Evolutionary conservation across 92 coral and sea anemone genomes (phyloP).

Genomic region (Zoanthus solanderi): DNA sequence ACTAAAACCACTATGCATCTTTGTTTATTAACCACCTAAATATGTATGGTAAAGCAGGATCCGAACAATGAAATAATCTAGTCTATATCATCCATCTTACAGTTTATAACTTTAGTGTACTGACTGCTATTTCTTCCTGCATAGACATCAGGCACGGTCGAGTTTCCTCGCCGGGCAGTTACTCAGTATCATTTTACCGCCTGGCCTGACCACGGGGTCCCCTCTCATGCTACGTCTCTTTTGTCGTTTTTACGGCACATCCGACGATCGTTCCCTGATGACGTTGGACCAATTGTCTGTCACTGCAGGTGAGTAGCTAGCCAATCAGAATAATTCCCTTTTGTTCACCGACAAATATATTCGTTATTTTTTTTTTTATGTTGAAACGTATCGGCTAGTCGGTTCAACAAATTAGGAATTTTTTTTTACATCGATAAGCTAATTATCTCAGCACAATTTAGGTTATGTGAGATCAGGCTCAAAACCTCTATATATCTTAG

Average conservation of each 20-base stretch:
- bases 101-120: not conserved
- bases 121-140: not conserved
- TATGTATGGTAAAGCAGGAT: too few species aligned
- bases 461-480: too few species aligned
- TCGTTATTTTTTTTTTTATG: too few species aligned
- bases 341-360: not conserved
- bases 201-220: conserved; percentile 96
- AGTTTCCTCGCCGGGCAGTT: conserved; percentile 76
- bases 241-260: conserved; percentile 80
- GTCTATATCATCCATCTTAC: not conserved
- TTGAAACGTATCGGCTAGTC: too few species aligned
- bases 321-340: not conserved
- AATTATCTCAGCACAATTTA: too few species aligned
- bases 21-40: too few species aligned
- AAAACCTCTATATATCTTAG: too few species aligned
- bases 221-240: conserved; percentile 88
- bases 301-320: conserved; percentile 77
- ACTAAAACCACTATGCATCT: too few species aligned
- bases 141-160: conserved; percentile 67
- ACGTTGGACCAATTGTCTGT: conserved; percentile 81
- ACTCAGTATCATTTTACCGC: conserved; percentile 89
- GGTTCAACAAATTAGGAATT: too few species aligned
- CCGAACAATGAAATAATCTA: too few species aligned
- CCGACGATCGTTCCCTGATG: conserved; percentile 71
- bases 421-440: too few species aligned